phyloP scores from a whole-genome alignment of 1,140 invertebrate genomes.

The Brachystomella parvula region DNA sequence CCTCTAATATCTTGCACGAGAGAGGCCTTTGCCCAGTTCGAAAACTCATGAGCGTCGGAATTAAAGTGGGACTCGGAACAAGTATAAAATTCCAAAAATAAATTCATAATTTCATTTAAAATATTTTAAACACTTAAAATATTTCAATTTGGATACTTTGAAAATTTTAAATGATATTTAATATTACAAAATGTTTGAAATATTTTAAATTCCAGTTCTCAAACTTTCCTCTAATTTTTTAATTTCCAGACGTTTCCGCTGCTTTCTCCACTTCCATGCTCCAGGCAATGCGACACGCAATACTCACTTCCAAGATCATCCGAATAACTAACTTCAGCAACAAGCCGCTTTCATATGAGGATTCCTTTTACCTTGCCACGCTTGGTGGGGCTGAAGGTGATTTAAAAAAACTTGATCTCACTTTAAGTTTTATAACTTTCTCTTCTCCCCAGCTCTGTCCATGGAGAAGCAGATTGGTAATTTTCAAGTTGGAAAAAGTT shows the following conservation, averaged over 20 bases:
- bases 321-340: slow-evolving; percentile 43
- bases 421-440: slow-evolving; percentile 1
- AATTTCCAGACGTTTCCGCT: slow-evolving; percentile 28
- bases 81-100: slow-evolving; percentile 51
- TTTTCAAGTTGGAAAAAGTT: slow-evolving; percentile 70
- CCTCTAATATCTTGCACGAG: slow-evolving; percentile 71
- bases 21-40: slow-evolving; percentile 75
- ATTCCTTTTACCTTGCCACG: slow-evolving; percentile 76
- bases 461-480: slow-evolving; percentile 66
- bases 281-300: slow-evolving; percentile 60
- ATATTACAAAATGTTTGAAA: too few species aligned
- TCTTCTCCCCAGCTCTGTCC: slow-evolving; percentile 53
- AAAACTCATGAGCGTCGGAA: slow-evolving; percentile 52
- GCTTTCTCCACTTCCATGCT: slow-evolving; percentile 49
- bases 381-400: slow-evolving; percentile 71
- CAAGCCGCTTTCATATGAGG: slow-evolving; percentile 58
- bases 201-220: too few species aligned
- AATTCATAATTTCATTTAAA: too few species aligned
- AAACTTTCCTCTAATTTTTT: slow-evolving; percentile 6
- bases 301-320: slow-evolving; percentile 64
- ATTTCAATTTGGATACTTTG: too few species aligned
- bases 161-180: too few species aligned
- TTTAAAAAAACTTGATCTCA: too few species aligned
- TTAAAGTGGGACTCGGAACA: slow-evolving; percentile 77
- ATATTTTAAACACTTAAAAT: too few species aligned